Evolutionary conservation across 37 sponge, comb jelly and placozoan genomes (phyloP).

Genomic region (Cliona cf. orientalis): DNA sequence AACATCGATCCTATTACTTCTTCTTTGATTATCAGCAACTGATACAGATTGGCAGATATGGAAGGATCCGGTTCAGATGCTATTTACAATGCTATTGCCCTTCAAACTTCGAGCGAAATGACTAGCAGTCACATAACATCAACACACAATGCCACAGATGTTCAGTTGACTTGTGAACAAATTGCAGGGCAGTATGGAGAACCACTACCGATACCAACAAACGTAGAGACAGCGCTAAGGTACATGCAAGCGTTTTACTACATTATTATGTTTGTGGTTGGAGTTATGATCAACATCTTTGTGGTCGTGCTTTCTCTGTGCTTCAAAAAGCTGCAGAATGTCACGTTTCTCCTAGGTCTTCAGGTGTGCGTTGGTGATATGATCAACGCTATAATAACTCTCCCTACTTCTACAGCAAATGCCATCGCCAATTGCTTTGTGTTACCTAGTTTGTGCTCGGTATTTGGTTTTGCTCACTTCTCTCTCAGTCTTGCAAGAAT

Average conservation of each 20-base stretch:
- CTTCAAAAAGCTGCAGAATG: not conserved
- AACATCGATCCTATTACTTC: too few relatives aligned
- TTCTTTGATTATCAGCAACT: too few relatives aligned
- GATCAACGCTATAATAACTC: not conserved
- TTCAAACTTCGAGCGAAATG: too few relatives aligned
- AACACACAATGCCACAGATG: too few relatives aligned
- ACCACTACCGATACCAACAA: not conserved
- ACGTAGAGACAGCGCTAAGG: not conserved
- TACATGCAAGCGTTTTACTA: not conserved
- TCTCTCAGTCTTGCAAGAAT: not conserved
- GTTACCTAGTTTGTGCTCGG: not conserved
- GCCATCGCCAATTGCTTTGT: not conserved
- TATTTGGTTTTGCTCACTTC: not conserved
- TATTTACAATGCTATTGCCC: too few relatives aligned
- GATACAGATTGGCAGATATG: too few relatives aligned
- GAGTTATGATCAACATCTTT: not conserved
- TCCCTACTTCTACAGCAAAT: not conserved
- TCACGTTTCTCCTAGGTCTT: not conserved
- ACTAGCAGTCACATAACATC: too few relatives aligned
- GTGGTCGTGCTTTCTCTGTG: not conserved
- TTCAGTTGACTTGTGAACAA: too few relatives aligned
- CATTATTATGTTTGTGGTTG: not conserved
- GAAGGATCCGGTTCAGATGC: too few relatives aligned
- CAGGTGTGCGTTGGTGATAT: not conserved
- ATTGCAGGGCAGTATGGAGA: too few relatives aligned